Evolutionary conservation across 2,113 vertebrate genomes (phyloP).

Genomic region (Talpa occidentalis): DNA sequence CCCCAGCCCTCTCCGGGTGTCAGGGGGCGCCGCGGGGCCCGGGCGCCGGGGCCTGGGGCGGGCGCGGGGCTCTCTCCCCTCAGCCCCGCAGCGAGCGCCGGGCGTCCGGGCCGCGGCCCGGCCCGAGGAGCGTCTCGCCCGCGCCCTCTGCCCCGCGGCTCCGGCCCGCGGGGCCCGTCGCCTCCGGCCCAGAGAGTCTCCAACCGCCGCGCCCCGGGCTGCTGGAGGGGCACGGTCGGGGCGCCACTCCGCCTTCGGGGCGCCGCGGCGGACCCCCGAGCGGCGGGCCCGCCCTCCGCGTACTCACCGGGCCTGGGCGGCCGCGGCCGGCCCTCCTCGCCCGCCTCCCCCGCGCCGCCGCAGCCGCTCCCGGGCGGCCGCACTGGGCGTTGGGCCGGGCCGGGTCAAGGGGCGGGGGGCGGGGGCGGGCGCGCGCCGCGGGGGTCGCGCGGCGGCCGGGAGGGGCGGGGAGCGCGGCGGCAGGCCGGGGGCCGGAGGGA

Average conservation of each 20-base stretch:
- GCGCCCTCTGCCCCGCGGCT: slow-evolving; percentile 34
- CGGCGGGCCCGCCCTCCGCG: slow-evolving; percentile 9
- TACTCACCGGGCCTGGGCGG: slow-evolving; percentile 69
- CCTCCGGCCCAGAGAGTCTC: slow-evolving; percentile 24
- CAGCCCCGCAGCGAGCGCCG: neutral
- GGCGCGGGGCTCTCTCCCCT: neutral
- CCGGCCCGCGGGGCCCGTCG: neutral
- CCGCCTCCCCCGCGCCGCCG: neutral
- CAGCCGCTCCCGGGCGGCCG: slow-evolving; percentile 38
- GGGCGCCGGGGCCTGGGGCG: neutral
- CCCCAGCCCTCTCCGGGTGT: neutral
- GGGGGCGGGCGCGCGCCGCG: neutral
- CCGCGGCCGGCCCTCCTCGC: neutral
- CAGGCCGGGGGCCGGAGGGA: slow-evolving; percentile 6
- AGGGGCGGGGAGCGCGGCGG: neutral
- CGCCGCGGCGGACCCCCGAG: neutral
- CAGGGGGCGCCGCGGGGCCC: neutral
- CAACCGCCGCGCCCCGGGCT: neutral
- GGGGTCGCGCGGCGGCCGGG: neutral
- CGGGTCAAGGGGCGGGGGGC: neutral
- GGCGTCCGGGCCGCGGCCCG: slow-evolving; percentile 10
- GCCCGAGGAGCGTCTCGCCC: neutral
- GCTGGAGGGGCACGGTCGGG: neutral
- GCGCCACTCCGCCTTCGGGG: neutral
- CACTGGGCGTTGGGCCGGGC: slow-evolving; percentile 55